phyloP scores from a whole-genome alignment of 2,888 invertebrate species.

The Lycocerus yunnanus region DNA sequence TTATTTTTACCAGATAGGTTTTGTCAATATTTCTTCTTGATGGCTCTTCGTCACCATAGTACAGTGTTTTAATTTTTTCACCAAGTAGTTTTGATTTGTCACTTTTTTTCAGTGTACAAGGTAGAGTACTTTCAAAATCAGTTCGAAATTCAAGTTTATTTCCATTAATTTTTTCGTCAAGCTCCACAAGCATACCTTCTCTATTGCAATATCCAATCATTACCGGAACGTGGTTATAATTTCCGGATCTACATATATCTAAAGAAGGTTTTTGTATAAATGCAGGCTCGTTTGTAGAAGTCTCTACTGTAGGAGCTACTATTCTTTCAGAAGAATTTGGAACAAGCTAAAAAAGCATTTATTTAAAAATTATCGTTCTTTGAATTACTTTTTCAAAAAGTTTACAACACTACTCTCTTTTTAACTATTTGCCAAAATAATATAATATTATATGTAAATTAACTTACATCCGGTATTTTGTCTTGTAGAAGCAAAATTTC shows the following conservation, averaged over 20 bases:
- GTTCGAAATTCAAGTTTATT: neutral
- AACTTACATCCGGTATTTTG: conserved; percentile 45
- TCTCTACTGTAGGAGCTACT: conserved; percentile 39
- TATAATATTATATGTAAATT: neutral
- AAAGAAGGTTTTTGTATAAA: conserved; percentile 46
- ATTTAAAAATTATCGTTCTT: too few species aligned
- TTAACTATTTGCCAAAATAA: too few species aligned
- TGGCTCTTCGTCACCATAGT: conserved; percentile 55
- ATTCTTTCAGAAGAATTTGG: neutral
- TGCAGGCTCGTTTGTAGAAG: conserved; percentile 35
- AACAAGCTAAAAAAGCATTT: neutral
- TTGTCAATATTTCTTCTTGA: conserved; percentile 48
- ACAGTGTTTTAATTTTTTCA: conserved; percentile 51
- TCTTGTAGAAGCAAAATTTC: conserved; percentile 49
- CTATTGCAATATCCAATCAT: conserved; percentile 47
- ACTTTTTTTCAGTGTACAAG: conserved; percentile 45
- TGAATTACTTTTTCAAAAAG: too few species aligned
- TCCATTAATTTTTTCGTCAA: neutral
- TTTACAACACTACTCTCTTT: too few species aligned
- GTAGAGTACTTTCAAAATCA: conserved; percentile 50
- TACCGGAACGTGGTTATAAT: conserved; percentile 49
- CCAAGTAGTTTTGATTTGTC: conserved; percentile 45
- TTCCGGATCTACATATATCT: conserved; percentile 43
- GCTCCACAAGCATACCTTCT: conserved; percentile 33
- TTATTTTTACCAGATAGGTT: neutral